Percentiles rank a stretch among this genome's conserved stretches.
These are phyloP conservation scores for Pangasianodon gigas DNA, from an alignment of 2,113 vertebrate species.

Conservation along the genomic window DNA sequence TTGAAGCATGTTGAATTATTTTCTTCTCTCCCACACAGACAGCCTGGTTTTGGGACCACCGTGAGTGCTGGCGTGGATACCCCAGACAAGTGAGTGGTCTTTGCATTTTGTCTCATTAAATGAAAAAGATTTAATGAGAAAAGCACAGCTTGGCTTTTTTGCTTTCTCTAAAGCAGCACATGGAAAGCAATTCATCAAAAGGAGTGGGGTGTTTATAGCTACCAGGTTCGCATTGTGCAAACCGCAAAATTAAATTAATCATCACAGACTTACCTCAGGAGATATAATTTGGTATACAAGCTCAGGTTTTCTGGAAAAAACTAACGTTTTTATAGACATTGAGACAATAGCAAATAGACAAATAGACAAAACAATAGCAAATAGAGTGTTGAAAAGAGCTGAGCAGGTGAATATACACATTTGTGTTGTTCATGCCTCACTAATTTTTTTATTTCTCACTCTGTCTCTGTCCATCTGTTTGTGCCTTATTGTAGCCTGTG, in stretches of 20 bases:
- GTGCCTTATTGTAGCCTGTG: constrained; percentile 74
- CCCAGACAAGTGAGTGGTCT: constrained; percentile 82
- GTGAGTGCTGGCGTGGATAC: constrained; percentile 83
- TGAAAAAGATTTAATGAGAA: not conserved
- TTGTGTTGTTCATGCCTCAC: not conserved
- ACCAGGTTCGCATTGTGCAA: not conserved
- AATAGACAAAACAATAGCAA: not conserved
- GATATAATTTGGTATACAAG: not conserved
- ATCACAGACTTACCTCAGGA: not conserved
- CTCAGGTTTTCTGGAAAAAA: not conserved
- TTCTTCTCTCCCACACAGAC: constrained; percentile 71
- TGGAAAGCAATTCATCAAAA: not conserved
- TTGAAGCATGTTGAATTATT: not conserved
- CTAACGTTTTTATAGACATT: not conserved
- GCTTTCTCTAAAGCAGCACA: not conserved
- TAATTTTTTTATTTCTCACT: not conserved
- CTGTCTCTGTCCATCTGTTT: constrained; percentile 19
- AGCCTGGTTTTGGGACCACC: constrained; percentile 86
- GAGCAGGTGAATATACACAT: not conserved
- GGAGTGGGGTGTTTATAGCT: not conserved
- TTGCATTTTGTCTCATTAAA: not conserved
- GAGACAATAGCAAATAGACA: not conserved
- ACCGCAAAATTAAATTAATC: not conserved
- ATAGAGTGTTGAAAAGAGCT: not conserved
- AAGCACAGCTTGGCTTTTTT: not conserved